Evolutionary conservation across 2,797 vertebrate genomes (phyloP), one percentile per base, ranked within the genome.

Genomic region (Lacerta viridis): DNA sequence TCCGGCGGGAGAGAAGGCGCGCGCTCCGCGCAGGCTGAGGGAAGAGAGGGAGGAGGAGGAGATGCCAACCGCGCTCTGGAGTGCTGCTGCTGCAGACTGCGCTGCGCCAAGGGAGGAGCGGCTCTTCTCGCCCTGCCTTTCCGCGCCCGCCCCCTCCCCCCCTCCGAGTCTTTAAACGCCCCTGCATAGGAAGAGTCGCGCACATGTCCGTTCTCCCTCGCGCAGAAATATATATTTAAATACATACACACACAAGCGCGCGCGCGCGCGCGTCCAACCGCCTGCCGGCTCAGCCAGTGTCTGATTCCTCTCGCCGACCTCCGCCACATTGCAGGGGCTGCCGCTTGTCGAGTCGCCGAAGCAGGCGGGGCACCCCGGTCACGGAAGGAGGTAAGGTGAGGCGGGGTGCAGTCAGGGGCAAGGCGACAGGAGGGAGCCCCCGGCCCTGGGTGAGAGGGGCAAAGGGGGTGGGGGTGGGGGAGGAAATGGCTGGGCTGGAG

Each of bases 51-150:
- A 80, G 18, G 2, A 76, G 29, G 4, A 18, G 39, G 29, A 0
- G 2, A 6, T 25, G 23, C 39, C 20, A 3, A 39, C 36, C 50
- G 50, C 50, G 15, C n/a, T 46, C n/a, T 25, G 20, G 0, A 55
- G 1, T 17, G 1, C 39, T 5, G 90, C 91, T 87, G 85, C 91
- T 55, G 94, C 90, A 2, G 87, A 84, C 71, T 80, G 88, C 96
- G 87, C 91, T 95, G 95, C 96, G 95, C 94, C 96, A 94, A 59
- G 88, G 92, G 92, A 88, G 88, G 92, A 15, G 92, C 92, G 87
- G 95, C 79, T 92, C 84, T 36, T 84, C 55, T 46, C 0, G 85
- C 90, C 41, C 69, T 10, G n/a, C 72, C 80, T 82, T 61, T 55
- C 87, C 89, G 83, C 3, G 10, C 15, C 84, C 78, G 78, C 81